Base-by-base conservation (phyloP, 2,797 vertebrate species). In the Coranthus polyacanthus region DNA sequence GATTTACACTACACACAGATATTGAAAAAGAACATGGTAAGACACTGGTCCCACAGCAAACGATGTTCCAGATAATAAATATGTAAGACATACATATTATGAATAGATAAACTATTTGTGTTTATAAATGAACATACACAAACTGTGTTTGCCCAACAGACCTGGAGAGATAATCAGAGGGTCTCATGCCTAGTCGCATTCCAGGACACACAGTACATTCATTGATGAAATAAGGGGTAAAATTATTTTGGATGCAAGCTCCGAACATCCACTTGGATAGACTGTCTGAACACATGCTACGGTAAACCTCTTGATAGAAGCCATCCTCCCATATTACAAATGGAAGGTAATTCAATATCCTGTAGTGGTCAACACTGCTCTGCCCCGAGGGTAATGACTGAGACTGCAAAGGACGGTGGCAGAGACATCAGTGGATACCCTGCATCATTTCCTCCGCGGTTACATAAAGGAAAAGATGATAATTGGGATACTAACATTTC, bases 331-430 rank as follows among this genome's bases (percentile, higher is more conserved):
- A 46, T 49, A 42, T 82, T 75, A 61, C 56, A 63, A 45, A 77
- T n/a, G 12, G 7, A 9, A 65, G 66, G 75, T 80, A 72, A 68
- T 79, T 3, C 16, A 62, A 85, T 73, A 76, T 69, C 59, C 56
- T 53, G 52, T 44, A 45, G 22, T 66, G 69, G 68, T 73, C 73
- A 72, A 60, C 49, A 53, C 29, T 50, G 58, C n/a, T 57, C 54
- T 50, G 68, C 39, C 61, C 77, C 56, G 24, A 34, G 18, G 52
- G 64, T 64, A 65, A 75, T 58, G 41, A 59, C 16, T 38, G 16
- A 49, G 59, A 73, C 42, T 50, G 49, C 38, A 55, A 60, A 58
- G 29, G 64, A 75, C 49, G 61, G 39, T 18, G 2, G 21, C 9
- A 15, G 12, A 59, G 51, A 50, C 29, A 20, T 51, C 38, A 49